These are phyloP conservation scores for Glareola pratincola DNA, from an alignment of 2,113 vertebrate genomes.

Conservation along the genomic window DNA sequence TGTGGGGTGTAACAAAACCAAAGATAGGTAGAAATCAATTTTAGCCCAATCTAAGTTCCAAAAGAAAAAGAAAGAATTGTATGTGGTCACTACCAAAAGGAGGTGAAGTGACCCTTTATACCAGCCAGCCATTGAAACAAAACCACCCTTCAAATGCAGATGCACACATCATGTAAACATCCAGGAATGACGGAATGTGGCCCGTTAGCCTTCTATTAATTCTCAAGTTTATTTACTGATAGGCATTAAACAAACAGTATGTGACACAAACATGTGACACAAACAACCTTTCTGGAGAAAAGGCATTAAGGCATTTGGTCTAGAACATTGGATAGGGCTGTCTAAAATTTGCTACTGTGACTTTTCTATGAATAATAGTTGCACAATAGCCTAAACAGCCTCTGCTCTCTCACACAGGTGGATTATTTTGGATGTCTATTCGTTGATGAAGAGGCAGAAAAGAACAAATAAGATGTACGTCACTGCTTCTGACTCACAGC, in stretches of 20 bases:
- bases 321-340: background rate
- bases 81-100: background rate
- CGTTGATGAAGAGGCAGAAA: background rate
- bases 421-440: background rate
- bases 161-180: background rate
- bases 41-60: background rate
- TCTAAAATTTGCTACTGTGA: background rate
- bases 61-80: background rate
- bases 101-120: background rate
- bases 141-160: slow-evolving; percentile 2
- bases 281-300: background rate
- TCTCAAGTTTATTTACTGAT: background rate
- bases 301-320: background rate
- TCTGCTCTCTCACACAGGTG: background rate
- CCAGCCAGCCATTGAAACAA: background rate
- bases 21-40: background rate
- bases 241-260: background rate
- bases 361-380: background rate
- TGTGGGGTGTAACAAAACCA: background rate
- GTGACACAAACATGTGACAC: background rate
- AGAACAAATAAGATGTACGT: background rate
- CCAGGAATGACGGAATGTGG: background rate
- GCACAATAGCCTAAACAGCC: background rate
- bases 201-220: background rate
- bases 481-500: background rate